phyloP scores from a whole-genome alignment of 2,888 invertebrate species.

The Hypomecis atomaria region DNA sequence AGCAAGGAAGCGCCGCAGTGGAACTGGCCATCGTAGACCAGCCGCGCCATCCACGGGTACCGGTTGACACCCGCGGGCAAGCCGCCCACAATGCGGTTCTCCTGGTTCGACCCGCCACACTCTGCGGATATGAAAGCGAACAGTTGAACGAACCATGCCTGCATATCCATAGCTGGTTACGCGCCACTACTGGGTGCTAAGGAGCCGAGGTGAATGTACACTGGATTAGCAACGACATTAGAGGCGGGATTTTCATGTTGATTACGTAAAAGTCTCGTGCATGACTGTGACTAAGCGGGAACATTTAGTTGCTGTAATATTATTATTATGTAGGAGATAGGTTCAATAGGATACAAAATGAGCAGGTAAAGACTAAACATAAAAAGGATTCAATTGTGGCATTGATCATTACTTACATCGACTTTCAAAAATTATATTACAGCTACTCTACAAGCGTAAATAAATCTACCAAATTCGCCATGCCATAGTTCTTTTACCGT shows the following conservation, averaged over 20 bases:
- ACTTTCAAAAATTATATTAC: no score
- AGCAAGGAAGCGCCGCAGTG: conserved; percentile 94
- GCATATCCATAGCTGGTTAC: conserved; percentile 22
- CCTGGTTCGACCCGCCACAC: conserved; percentile 93
- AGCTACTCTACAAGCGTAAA: background rate
- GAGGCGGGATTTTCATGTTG: conserved; percentile 13
- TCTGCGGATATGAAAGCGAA: conserved; percentile 81
- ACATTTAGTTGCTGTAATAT: background rate
- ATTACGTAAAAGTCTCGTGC: background rate
- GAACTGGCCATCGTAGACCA: conserved; percentile 94
- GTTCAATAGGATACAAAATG: background rate
- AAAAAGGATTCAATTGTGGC: no score
- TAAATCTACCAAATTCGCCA: background rate
- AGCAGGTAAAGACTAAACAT: background rate
- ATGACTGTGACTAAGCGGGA: background rate
- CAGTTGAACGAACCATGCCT: conserved; percentile 44
- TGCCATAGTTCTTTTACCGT: conserved; percentile 27
- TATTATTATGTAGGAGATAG: background rate
- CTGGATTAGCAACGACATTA: conserved; percentile 19
- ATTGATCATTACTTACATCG: no score
- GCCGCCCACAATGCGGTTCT: conserved; percentile 94
- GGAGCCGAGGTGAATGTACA: conserved; percentile 29
- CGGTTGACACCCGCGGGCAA: conserved; percentile 91
- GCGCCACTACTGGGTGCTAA: conserved; percentile 17
- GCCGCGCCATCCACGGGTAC: conserved; percentile 94